Evolutionary conservation across 2,797 vertebrate genomes (phyloP).

Genomic region (Glossophaga mutica): DNA sequence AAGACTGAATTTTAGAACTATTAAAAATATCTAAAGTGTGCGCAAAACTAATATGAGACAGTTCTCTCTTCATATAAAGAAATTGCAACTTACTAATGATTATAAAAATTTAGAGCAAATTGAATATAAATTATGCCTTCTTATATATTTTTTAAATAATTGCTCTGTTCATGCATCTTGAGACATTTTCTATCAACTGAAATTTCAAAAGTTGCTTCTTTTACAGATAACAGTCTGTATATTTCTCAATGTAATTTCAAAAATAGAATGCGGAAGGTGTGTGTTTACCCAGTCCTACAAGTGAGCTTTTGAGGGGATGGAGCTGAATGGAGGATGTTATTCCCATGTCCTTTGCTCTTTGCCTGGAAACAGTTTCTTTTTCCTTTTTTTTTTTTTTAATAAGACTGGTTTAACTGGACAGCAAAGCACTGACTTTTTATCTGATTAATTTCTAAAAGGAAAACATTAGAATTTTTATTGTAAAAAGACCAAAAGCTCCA

Average conservation of each 20-base stretch:
- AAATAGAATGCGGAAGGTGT: conserved; percentile 35
- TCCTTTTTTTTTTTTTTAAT: neutral
- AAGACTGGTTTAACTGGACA: neutral
- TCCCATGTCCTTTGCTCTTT: conserved; percentile 27
- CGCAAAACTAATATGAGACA: conserved; percentile 6
- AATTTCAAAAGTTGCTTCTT: conserved; percentile 39
- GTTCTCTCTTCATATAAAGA: conserved; percentile 4
- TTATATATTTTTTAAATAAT: conserved; percentile 40
- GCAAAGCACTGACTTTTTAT: neutral
- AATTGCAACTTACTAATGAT: conserved; percentile 36
- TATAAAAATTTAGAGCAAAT: conserved; percentile 38
- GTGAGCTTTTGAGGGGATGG: conserved; percentile 25
- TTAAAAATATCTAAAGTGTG: neutral
- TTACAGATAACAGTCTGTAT: conserved; percentile 42
- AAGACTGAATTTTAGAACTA: conserved; percentile 40
- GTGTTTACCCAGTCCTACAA: conserved; percentile 22
- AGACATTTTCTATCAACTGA: neutral
- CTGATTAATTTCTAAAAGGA: conserved; percentile 19
- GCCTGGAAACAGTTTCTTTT: conserved; percentile 17
- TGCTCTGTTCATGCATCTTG: conserved; percentile 35
- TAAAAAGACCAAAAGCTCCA: neutral
- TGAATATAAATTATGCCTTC: neutral
- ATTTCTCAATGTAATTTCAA: conserved; percentile 34
- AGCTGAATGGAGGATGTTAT: conserved; percentile 15
- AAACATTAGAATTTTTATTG: conserved; percentile 16